Conservation (phyloP, 53 echinoderm and acorn worm genomes). For the Luidia sarsii region DNA sequence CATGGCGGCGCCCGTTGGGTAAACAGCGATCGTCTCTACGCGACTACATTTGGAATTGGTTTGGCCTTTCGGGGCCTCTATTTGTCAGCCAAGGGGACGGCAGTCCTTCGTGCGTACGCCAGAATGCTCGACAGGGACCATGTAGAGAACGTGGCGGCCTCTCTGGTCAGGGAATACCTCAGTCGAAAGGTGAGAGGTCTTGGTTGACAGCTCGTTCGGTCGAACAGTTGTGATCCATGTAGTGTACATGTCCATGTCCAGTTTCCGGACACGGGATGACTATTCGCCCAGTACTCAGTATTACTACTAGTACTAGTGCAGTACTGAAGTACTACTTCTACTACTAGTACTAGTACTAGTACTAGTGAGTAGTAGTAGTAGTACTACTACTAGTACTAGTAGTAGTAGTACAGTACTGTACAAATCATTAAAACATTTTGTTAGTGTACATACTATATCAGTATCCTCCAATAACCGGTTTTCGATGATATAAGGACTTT, state of each 20-base stretch:
- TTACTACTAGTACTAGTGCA: no score
- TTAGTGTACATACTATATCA: no score
- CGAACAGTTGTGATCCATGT: neutral
- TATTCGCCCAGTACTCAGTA: no score
- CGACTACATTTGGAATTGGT: neutral
- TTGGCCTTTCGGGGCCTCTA: neutral
- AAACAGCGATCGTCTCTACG: slow-evolving; percentile 38
- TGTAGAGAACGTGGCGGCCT: slow-evolving; percentile 78
- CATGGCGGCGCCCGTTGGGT: slow-evolving; percentile 40
- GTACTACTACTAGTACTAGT: no score
- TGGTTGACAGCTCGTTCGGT: neutral
- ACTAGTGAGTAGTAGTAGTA: no score
- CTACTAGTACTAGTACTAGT: no score
- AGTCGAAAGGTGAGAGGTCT: slow-evolving; percentile 70
- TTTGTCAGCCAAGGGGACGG: neutral
- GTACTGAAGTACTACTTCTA: no score
- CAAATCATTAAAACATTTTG: no score
- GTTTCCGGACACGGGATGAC: slow-evolving; percentile 26
- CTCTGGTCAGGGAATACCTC: slow-evolving; percentile 85
- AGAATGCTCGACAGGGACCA: slow-evolving; percentile 31
- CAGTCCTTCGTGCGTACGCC: no score
- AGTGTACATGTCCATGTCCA: neutral
- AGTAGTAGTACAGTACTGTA: no score
- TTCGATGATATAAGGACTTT: no score
- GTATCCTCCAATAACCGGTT: no score